Evolutionary conservation across 2,797 vertebrate species (phyloP).

Genomic region (Anguilla marmorata): DNA sequence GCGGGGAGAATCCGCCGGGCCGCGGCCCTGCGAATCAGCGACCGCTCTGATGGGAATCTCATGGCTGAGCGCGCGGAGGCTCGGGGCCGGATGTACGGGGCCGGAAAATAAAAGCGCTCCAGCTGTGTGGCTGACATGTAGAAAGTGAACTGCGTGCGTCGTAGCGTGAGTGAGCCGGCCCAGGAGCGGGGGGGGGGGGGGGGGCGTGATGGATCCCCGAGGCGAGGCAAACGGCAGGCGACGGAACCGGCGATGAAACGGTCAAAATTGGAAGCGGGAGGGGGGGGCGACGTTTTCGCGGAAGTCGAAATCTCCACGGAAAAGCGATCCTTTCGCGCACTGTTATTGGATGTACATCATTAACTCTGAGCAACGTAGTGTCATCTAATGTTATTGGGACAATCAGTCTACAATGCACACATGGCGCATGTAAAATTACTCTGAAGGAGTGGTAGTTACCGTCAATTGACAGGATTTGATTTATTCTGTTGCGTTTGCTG

Average conservation of each 20-base stretch:
- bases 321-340: background rate
- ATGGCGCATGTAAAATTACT: background rate
- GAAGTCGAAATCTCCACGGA: background rate
- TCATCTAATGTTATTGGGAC: background rate
- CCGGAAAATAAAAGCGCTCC: constrained; percentile 52
- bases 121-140: constrained; percentile 51
- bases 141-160: constrained; percentile 57
- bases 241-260: constrained; percentile 42
- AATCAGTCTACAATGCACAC: background rate
- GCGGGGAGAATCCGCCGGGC: constrained; percentile 49
- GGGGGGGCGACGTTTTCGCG: background rate
- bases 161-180: constrained; percentile 14
- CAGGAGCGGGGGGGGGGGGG: background rate
- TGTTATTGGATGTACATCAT: constrained; percentile 30
- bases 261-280: background rate
- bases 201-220: constrained; percentile 1
- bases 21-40: constrained; percentile 51
- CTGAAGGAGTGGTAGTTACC: background rate
- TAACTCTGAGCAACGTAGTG: constrained; percentile 19
- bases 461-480: background rate
- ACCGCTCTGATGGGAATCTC: constrained; percentile 66
- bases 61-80: constrained; percentile 57
- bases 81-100: constrained; percentile 46
- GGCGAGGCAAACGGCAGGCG: background rate
- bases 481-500: background rate